Percentiles rank a stretch among this genome's conserved stretches.
These are phyloP conservation scores for Himalopsyche phryganea DNA, from an alignment of 1,140 invertebrate species.

Conservation along the genomic window DNA sequence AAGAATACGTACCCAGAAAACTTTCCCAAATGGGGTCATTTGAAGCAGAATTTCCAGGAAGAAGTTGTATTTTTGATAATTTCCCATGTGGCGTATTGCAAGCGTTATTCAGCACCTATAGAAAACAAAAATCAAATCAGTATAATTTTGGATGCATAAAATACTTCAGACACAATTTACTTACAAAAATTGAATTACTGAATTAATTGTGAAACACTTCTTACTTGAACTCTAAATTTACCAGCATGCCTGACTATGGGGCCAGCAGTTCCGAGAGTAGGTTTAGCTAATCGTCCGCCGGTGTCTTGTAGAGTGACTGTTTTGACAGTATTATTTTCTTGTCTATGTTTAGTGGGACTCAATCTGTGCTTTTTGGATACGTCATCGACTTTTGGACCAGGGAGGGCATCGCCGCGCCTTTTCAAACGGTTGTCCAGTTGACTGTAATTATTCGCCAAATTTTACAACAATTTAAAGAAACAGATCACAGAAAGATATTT, in stretches of 20 bases:
- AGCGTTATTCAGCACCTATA: constrained; percentile 54
- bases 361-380: constrained; percentile 34
- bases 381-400: constrained; percentile 42
- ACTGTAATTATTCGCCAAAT: constrained; percentile 23
- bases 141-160: no score
- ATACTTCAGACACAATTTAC: no score
- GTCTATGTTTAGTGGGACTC: neutral
- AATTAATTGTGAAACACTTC: no score
- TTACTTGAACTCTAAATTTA: constrained; percentile 31
- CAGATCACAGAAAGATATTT: no score
- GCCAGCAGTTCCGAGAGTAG: constrained; percentile 41
- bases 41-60: constrained; percentile 50
- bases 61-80: constrained; percentile 50
- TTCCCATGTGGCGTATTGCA: constrained; percentile 52
- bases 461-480: no score
- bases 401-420: constrained; percentile 40
- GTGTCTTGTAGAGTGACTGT: constrained; percentile 12
- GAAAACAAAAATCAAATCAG: no score
- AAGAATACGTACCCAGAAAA: constrained; percentile 50
- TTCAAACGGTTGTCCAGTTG: constrained; percentile 28
- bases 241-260: constrained; percentile 45
- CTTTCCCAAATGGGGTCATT: constrained; percentile 57
- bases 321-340: constrained; percentile 14
- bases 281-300: constrained; percentile 35
- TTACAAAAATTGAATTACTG: no score